phyloP scores from a whole-genome alignment of 2,888 invertebrate genomes.

The Octodonta nipae region DNA sequence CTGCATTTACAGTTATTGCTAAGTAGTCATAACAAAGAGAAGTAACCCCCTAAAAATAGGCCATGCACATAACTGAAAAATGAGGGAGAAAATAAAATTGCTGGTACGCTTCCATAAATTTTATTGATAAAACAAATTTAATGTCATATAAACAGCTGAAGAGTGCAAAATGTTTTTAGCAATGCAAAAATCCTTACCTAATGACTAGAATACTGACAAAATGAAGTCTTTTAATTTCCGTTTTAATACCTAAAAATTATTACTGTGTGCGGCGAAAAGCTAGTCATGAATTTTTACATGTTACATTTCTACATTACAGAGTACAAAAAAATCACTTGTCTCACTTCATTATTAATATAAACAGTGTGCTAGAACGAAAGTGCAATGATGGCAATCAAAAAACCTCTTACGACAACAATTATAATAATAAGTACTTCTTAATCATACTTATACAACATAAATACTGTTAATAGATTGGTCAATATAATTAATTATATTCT shows the following conservation, averaged over 20 bases:
- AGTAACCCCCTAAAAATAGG: no score
- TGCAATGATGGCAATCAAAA: conserved; percentile 1
- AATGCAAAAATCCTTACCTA: conserved; percentile 24
- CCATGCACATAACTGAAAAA: no score
- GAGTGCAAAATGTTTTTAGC: conserved; percentile 22
- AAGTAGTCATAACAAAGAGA: no score
- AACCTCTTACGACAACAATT: conserved; percentile 1
- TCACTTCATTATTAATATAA: background rate
- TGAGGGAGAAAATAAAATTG: no score
- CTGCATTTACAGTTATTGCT: no score
- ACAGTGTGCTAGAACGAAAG: background rate
- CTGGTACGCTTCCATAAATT: no score
- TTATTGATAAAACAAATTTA: no score
- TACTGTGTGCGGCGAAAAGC: conserved; percentile 18
- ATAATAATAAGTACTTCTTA: background rate
- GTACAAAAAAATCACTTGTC: no score
- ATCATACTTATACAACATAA: conserved; percentile 10
- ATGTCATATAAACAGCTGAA: no score
- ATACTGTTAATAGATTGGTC: conserved; percentile 29
- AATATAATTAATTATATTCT: no score
- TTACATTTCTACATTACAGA: background rate
- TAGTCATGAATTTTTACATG: conserved; percentile 13
- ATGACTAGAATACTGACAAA: conserved; percentile 32
- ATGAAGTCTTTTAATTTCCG: conserved; percentile 26
- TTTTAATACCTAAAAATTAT: conserved; percentile 16